Base-by-base conservation (phyloP, 2,797 vertebrate species). In the Micropoecilia bifurca region DNA sequence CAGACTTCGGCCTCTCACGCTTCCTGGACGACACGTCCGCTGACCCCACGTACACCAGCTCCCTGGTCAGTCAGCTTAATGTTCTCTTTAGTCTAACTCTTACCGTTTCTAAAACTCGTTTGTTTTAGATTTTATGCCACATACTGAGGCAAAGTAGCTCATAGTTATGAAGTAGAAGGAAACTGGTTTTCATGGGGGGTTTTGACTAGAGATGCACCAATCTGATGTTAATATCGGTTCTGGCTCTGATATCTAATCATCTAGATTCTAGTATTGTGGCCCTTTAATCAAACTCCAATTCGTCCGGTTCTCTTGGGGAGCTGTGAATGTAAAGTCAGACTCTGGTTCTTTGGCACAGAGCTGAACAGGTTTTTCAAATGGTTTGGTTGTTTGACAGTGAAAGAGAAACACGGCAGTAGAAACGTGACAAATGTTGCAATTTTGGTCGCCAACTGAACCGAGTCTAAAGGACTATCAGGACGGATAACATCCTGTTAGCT, bases 41-140 rank as follows among this genome's bases (percentile, higher is more conserved):
- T 0, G 99, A 99, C 85, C 97, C 99, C 71, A 99, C 99, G 81
- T 99, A 99, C 92, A 99, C 98, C 39, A 99, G 99, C 94, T 99
- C 98, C 48, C 94, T 99, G 97, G 98, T 99, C 92, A 90, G 96
- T 90, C 28, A 59, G 22, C 46, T 10, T 0, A 53, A 22, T n/a
- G 47, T 66, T 41, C 20, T 5, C 20, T 41, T 68, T 8, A 22
- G 7, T 53, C 7, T 22, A 39, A 36, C 61, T 66, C 30, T 63
- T 9, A 36, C 33, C 1, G 61, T 68, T 41, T 36, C 36, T 39
- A 10, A 68, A 41, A 41, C 36, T 2, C 12, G 9, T 18, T 28
- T 36, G 61, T 25, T 41, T 41, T 41, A 22, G 63, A 68, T 68
- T 41, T 68, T 39, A 68, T 41, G 3, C 4, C 18, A 41, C 33